Conservation (phyloP, 2,113 vertebrate species). For the Plestiodon gilberti region DNA sequence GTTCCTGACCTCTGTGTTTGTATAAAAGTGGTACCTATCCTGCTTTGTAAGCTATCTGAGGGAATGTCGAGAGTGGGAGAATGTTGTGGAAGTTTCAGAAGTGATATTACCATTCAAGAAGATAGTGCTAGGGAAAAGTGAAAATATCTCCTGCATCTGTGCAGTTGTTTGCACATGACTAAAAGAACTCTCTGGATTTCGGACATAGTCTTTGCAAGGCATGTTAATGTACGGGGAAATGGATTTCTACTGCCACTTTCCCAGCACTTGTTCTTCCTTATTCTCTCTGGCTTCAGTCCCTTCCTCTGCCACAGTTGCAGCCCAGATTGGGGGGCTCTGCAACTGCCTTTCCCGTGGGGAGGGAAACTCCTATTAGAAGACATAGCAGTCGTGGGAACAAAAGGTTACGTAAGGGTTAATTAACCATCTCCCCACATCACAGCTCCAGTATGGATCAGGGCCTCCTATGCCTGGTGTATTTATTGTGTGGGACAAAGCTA, state of each 20-base stretch:
- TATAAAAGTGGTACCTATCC: not conserved
- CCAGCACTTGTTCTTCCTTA: conserved; percentile 24
- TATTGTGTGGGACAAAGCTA: too few species aligned
- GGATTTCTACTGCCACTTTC: conserved; percentile 31
- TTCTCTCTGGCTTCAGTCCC: not conserved
- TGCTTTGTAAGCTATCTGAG: not conserved
- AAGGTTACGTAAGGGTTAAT: too few species aligned
- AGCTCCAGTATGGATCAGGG: too few species aligned
- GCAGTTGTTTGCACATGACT: not conserved
- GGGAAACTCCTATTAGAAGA: too few species aligned
- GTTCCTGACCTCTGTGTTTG: conserved; percentile 25
- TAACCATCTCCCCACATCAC: too few species aligned
- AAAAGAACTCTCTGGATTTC: not conserved
- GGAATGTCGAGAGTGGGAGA: not conserved
- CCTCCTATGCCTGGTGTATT: too few species aligned
- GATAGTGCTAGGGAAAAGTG: too few species aligned
- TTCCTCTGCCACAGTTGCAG: too few species aligned
- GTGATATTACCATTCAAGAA: not conserved
- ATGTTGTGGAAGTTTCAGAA: not conserved
- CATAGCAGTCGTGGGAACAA: too few species aligned
- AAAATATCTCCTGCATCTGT: not conserved
- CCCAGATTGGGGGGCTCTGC: too few species aligned
- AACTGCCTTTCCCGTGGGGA: too few species aligned
- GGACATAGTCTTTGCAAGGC: not conserved
- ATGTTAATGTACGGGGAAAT: not conserved